Conservation (phyloP, 2,113 vertebrate species). For the Heptranchias perlo region DNA sequence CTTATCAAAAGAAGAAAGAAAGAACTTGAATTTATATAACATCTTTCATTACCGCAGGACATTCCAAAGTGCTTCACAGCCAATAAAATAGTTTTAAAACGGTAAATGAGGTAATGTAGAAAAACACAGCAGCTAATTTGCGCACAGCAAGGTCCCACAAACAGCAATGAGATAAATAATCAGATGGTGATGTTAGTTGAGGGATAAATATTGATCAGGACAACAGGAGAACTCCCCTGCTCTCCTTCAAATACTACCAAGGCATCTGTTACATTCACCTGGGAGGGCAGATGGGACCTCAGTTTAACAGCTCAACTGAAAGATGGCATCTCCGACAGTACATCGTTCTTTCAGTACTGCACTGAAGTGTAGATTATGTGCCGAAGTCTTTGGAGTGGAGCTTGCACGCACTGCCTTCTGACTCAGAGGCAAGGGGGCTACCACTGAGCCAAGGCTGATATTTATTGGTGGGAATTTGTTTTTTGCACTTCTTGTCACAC, state of each 20-base stretch:
- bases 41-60: background rate
- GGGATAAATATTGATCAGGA: background rate
- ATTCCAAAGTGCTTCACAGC: background rate
- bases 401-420: background rate
- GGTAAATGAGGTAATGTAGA: background rate
- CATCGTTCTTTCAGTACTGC: background rate
- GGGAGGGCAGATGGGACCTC: background rate
- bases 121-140: background rate
- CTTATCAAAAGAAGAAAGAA: background rate
- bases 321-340: background rate
- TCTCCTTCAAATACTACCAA: background rate
- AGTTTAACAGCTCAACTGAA: background rate
- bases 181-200: background rate
- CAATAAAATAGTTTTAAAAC: background rate
- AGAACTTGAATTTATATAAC: background rate
- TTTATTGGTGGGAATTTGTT: background rate
- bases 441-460: background rate
- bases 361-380: too few relatives aligned
- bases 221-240: background rate
- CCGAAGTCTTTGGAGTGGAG: too few relatives aligned
- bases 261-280: background rate
- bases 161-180: background rate
- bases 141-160: background rate
- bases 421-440: background rate
- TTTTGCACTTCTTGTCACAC: background rate